Conservation (phyloP, 2,888 invertebrate genomes). For the Scaptomyza reducta region DNA sequence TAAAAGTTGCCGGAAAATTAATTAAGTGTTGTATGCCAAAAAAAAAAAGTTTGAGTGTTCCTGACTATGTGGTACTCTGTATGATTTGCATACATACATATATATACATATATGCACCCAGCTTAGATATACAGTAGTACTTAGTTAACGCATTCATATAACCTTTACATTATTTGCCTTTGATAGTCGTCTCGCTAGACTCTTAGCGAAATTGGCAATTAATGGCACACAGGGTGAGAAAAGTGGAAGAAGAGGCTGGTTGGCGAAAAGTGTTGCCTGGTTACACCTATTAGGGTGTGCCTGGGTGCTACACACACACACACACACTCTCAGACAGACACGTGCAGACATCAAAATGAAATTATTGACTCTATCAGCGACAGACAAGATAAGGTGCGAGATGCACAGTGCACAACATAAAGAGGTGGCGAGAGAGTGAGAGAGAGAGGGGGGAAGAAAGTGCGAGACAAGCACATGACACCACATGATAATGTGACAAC, state of each 20-base stretch:
- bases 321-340: conserved; percentile 8
- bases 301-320: conserved; percentile 7
- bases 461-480: conserved; percentile 48
- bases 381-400: background rate
- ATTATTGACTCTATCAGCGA: conserved; percentile 38
- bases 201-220: conserved; percentile 30
- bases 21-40: conserved; percentile 35
- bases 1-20: conserved; percentile 51
- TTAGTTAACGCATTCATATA: background rate
- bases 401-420: background rate
- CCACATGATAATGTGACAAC: conserved; percentile 68
- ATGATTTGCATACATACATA: conserved; percentile 2
- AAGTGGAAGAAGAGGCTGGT: background rate
- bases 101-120: too few relatives aligned
- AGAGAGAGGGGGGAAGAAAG: background rate
- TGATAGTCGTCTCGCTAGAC: background rate
- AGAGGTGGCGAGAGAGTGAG: background rate
- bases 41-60: background rate
- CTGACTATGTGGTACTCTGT: background rate
- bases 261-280: conserved; percentile 24
- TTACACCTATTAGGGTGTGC: conserved; percentile 16
- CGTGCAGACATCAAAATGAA: conserved; percentile 31
- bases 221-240: conserved; percentile 2
- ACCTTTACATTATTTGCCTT: background rate
- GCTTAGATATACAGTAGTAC: background rate